Evolutionary conservation across 2,888 invertebrate species (phyloP), one percentile per base, ranked within the genome.

Genomic region (Geophilus truncorum): DNA sequence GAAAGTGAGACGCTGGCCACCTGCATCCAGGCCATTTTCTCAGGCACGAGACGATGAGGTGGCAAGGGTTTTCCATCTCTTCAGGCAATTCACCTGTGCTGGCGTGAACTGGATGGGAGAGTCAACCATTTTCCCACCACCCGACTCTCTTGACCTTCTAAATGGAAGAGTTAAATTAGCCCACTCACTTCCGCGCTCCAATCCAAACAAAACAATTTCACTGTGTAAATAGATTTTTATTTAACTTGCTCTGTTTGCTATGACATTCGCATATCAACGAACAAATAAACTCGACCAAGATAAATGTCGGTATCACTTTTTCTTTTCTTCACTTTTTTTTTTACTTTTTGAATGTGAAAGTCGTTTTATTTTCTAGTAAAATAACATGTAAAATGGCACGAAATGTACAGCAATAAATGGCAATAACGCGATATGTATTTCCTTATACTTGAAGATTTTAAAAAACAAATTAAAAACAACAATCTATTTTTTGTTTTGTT

Each of bases 91-190:
- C 70, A 70, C 70, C 70, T 70, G 70, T 10, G 70, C 70, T 70
- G 23, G 70, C 70, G 70, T 70, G 70, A 70, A 70, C 70, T 70
- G 70, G 70, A 28, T 70, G 70, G 70, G 70, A 70, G 25, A 70
- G 70, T 70, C 70, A 70, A 70, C 70, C 70, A 70, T 70, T 70
- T 70, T 70, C 70, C 70, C 70, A 70, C 70, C 70, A 70, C 15
- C 15, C 70, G 70, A 70, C 70, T 28, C 28, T 70, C 15, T n/a
- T 70, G 70, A 70, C 70, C 70, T 70, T 70, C 25, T 12, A 25
- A 70, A 70, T 23, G 70, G 70, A 70, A 70, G 70, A 28, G 70
- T 70, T 70, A 70, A 70, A 28, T 70, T 70, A 28, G 70, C 70
- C 70, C 70, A 70, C 70, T 70, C 70, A 70, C 70, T 70, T 70